phyloP scores from a whole-genome alignment of 2,797 vertebrate genomes.

The Apogon hyalosoma region DNA sequence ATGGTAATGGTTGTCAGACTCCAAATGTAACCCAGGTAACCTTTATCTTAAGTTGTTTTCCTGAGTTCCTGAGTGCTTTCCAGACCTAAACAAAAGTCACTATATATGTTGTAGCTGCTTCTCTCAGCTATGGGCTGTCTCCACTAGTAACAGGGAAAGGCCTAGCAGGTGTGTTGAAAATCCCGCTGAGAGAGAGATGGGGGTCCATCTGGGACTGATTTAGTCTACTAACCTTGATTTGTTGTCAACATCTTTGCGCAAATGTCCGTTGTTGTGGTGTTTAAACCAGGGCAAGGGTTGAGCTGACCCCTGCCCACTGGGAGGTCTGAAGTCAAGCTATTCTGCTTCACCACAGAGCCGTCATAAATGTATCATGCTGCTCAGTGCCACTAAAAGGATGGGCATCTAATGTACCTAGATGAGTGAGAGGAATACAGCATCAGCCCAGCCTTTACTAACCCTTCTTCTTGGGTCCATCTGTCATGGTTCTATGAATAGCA shows the following conservation, averaged over 20 bases:
- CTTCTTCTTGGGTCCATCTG: conserved; percentile 53
- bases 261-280: conserved; percentile 36
- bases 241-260: conserved; percentile 47
- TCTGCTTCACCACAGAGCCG: conserved; percentile 21
- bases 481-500: conserved; percentile 65
- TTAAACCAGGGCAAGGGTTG: conserved; percentile 48
- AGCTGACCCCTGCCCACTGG: conserved; percentile 38
- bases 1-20: conserved; percentile 42
- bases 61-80: conserved; percentile 7
- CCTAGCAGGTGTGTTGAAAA: conserved; percentile 57
- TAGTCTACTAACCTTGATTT: conserved; percentile 55
- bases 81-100: conserved; percentile 37
- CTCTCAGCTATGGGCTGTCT: conserved; percentile 13
- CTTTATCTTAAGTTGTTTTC: conserved; percentile 33
- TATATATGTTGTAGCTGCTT: conserved; percentile 17
- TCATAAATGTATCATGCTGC: conserved; percentile 12
- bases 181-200: conserved; percentile 29
- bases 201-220: conserved; percentile 69
- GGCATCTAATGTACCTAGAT: conserved; percentile 43
- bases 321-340: conserved; percentile 53
- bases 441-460: conserved; percentile 33
- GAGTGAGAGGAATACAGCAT: conserved; percentile 23
- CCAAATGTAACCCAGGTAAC: conserved; percentile 50
- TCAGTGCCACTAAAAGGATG: conserved; percentile 2
- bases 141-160: conserved; percentile 30